Base-by-base conservation (phyloP, 2,797 vertebrate genomes). In the Epinephelus coioides region DNA sequence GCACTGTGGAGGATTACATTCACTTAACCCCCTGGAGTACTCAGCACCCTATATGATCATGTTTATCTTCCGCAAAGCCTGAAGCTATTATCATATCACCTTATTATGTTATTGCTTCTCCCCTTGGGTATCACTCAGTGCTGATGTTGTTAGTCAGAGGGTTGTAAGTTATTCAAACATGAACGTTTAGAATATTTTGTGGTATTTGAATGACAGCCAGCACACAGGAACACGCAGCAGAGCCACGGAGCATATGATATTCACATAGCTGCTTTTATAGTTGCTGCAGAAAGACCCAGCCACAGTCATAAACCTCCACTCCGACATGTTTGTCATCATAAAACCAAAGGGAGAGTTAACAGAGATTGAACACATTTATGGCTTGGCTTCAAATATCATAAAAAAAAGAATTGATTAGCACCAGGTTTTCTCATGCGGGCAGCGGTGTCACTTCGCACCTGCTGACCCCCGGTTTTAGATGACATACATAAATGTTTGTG, bases 141-240 rank as follows among this genome's bases (percentile, higher is more conserved):
- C 79, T 82, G 74, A 76, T 88, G 91, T 91, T 92, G 92, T 86
- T 17, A 89, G 71, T 75, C 30, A 6, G 81, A 84, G 75, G 89
- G 82, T 85, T 90, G 87, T 89, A 79, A 90, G 91, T 93, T 93
- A 89, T 91, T 92, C 79, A 90, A 88, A 91, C 88, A 88, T 19
- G 53, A 15, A 63, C 75, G 75, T 85, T 88, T 47, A 15, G 73
- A 77, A 90, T 87, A 81, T 84, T 84, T 78, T 40, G 44, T 21
- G 59, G 85, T 81, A 70, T 86, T 78, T 83, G 87, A 92, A 60
- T 77, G 78, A 81, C 86, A 78, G 83, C 66, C 44, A 12, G 61
- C 63, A 12, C 14, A 18, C 6, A 46, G 68, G 43, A 63, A 76
- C 83, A 51, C 3, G 61, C 64, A 44, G 75, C 74, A 38, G 38